Conservation (phyloP, 2,797 vertebrate species). For the Vultur gryphus region DNA sequence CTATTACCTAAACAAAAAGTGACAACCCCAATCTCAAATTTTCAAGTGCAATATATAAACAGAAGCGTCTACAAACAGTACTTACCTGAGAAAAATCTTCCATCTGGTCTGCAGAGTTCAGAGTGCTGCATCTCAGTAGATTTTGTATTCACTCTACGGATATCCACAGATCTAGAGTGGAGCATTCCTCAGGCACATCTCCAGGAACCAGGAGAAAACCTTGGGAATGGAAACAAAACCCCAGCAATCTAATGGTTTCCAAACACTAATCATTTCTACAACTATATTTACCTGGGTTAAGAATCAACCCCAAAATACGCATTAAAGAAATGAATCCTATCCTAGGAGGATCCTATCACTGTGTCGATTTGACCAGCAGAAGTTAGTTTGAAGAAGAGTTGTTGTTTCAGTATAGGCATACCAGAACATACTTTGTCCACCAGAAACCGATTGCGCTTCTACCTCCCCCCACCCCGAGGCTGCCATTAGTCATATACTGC, state of each 20-base stretch:
- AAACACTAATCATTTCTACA: background rate
- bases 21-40: background rate
- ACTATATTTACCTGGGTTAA: background rate
- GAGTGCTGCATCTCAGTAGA: accelerated
- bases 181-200: background rate
- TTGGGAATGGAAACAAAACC: background rate
- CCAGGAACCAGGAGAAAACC: background rate
- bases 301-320: accelerated
- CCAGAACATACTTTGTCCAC: background rate
- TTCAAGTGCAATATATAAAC: background rate
- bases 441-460: background rate
- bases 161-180: background rate
- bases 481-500: background rate
- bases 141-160: background rate
- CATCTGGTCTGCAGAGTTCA: background rate
- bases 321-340: background rate
- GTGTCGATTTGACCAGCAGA: background rate
- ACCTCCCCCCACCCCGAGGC: background rate
- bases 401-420: background rate
- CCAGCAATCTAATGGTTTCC: background rate
- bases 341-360: background rate
- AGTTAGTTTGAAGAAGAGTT: background rate
- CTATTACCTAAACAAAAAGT: background rate
- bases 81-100: background rate
- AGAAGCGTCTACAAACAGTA: background rate